Percentiles rank a stretch among this genome's conserved stretches.
These are phyloP conservation scores for Ormyrus nitidulus DNA, from an alignment of 2,888 invertebrate species.

Conservation along the genomic window DNA sequence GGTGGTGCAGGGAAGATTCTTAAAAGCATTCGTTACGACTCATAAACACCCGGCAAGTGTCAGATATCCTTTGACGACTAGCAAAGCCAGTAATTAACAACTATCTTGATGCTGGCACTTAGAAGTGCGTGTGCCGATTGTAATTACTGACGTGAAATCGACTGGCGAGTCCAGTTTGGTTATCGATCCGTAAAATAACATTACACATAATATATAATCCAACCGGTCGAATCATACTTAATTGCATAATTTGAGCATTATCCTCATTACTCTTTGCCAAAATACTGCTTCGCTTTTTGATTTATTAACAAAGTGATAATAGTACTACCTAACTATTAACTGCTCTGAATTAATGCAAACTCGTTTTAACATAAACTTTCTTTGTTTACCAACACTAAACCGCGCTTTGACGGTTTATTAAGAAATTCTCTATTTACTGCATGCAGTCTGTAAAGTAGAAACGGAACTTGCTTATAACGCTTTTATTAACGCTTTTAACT, in stretches of 20 bases:
- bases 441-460: too few relatives aligned
- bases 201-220: constrained; percentile 48
- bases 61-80: constrained; percentile 56
- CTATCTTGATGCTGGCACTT: constrained; percentile 51
- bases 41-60: constrained; percentile 54
- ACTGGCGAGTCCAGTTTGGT: constrained; percentile 38
- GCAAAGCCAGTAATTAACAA: constrained; percentile 52
- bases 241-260: constrained; percentile 49
- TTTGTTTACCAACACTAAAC: constrained; percentile 3
- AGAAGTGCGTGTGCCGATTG: constrained; percentile 35
- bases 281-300: neutral
- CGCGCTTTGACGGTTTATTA: neutral
- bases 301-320: constrained; percentile 49
- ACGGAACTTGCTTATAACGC: too few relatives aligned
- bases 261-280: constrained; percentile 16
- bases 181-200: constrained; percentile 53
- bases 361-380: constrained; percentile 10
- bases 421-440: too few relatives aligned
- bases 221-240: constrained; percentile 25
- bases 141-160: constrained; percentile 46
- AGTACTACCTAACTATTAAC: constrained; percentile 22
- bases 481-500: too few relatives aligned
- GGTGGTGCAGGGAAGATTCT: constrained; percentile 39
- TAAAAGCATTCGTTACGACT: constrained; percentile 52
- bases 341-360: constrained; percentile 4